phyloP scores from a whole-genome alignment of 2,888 invertebrate genomes.

The Caenorhabditis becei region DNA sequence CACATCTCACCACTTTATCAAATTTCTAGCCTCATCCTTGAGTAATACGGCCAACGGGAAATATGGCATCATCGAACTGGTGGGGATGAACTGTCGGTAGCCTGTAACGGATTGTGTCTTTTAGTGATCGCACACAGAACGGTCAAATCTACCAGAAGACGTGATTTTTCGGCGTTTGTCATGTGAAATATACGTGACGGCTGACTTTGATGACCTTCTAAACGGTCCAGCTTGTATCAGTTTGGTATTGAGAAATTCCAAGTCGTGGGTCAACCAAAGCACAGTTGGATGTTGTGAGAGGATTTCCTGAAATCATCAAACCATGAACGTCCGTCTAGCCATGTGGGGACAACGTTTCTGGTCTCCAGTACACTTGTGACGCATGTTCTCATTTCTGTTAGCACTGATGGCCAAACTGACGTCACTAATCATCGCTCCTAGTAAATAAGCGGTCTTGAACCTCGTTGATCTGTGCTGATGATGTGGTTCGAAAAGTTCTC shows the following conservation, averaged over 20 bases:
- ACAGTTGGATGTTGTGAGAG: slow-evolving; percentile 36
- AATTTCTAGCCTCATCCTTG: slow-evolving; percentile 45
- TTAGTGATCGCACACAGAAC: slow-evolving; percentile 54
- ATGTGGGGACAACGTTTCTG: slow-evolving; percentile 52
- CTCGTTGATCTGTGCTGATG: slow-evolving; percentile 44
- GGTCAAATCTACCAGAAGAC: slow-evolving; percentile 44
- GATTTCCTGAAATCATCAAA: slow-evolving; percentile 48
- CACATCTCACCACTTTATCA: slow-evolving; percentile 46
- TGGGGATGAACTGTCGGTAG: slow-evolving; percentile 55
- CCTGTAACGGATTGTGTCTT: slow-evolving; percentile 51
- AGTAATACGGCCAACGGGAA: slow-evolving; percentile 45
- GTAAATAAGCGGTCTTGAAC: slow-evolving; percentile 42
- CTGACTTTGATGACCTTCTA: slow-evolving; percentile 28
- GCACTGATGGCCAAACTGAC: slow-evolving; percentile 41
- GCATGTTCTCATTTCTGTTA: slow-evolving; percentile 44
- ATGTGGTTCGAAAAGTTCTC: slow-evolving; percentile 44
- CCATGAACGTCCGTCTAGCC: not conserved
- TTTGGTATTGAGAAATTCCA: slow-evolving; percentile 50
- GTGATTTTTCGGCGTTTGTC: slow-evolving; percentile 52
- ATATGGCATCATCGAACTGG: slow-evolving; percentile 37
- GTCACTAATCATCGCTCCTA: not conserved
- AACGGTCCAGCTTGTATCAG: slow-evolving; percentile 50
- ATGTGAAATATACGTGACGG: slow-evolving; percentile 61
- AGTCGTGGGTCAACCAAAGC: slow-evolving; percentile 40
- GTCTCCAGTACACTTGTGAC: slow-evolving; percentile 54